Evolutionary conservation across 64 coral and sea anemone species (phyloP).

Genomic region (Actinia equina): DNA sequence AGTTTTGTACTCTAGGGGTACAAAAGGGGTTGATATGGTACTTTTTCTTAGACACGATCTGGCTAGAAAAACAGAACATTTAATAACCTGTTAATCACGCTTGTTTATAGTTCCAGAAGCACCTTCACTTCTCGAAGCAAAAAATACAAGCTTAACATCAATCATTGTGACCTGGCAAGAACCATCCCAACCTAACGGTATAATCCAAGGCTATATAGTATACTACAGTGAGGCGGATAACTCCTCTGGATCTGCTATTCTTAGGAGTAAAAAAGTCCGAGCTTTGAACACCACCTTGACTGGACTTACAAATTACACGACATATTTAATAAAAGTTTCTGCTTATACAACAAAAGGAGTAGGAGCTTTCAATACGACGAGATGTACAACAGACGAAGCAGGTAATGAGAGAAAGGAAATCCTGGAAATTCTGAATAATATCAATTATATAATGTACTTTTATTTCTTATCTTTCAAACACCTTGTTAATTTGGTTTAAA

Average conservation of each 20-base stretch:
- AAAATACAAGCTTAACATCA: conserved; percentile 11
- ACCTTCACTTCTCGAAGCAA: not conserved
- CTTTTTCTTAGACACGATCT: no score
- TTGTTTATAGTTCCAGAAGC: conserved; percentile 21
- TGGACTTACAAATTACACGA: conserved; percentile 24
- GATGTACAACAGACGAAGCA: conserved; percentile 32
- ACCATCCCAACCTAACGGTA: conserved; percentile 6
- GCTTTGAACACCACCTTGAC: not conserved
- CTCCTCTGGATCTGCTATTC: not conserved
- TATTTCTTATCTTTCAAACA: not conserved
- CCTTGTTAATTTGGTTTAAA: no score
- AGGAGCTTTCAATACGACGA: not conserved
- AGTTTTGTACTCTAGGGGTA: no score
- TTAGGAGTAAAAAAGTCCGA: not conserved
- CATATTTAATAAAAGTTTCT: conserved; percentile 32
- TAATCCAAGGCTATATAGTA: conserved; percentile 28
- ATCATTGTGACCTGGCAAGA: conserved; percentile 27
- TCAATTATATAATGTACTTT: not conserved
- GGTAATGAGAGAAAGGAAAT: not conserved
- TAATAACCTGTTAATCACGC: not conserved
- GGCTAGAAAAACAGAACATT: no score
- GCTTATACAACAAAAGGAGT: conserved; percentile 17
- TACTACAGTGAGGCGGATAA: not conserved
- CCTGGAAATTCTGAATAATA: not conserved
- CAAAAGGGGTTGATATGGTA: no score